Conservation (phyloP, 2,113 vertebrate species). For the Neolamprologus falcicula region DNA sequence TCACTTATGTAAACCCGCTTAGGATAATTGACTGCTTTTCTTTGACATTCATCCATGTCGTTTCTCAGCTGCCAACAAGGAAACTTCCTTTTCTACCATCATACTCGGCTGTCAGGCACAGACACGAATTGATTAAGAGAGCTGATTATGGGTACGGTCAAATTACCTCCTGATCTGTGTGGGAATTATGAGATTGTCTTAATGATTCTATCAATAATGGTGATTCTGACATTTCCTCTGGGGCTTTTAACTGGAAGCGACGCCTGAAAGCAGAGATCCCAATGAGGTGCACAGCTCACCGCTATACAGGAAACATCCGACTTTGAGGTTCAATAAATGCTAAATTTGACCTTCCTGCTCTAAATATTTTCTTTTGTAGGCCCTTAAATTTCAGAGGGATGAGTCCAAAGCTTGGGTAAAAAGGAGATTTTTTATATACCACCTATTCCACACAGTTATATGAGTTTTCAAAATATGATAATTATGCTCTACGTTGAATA, state of each 20-base stretch:
- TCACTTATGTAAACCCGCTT: constrained; percentile 47
- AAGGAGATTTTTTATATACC: neutral
- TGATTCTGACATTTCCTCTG: constrained; percentile 5
- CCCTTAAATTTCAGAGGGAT: neutral
- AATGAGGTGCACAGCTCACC: neutral
- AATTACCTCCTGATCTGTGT: constrained; percentile 9
- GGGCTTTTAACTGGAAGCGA: neutral
- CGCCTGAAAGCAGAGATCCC: neutral
- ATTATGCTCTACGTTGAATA: neutral
- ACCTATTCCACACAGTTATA: neutral
- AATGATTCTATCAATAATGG: constrained; percentile 31
- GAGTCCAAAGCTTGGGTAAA: neutral
- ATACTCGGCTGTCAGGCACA: neutral
- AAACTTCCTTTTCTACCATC: constrained; percentile 4
- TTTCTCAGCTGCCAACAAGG: constrained; percentile 10
- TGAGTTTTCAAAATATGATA: neutral
- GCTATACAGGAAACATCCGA: neutral
- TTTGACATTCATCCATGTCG: constrained; percentile 42
- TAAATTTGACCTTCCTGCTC: neutral
- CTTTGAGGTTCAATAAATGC: neutral
- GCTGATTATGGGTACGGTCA: constrained; percentile 18
- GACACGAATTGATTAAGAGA: neutral
- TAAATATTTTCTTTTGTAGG: neutral
- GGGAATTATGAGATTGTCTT: constrained; percentile 25
- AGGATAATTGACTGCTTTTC: constrained; percentile 49